phyloP scores from a whole-genome alignment of 2,113 vertebrate genomes.

The Aythya baeri region DNA sequence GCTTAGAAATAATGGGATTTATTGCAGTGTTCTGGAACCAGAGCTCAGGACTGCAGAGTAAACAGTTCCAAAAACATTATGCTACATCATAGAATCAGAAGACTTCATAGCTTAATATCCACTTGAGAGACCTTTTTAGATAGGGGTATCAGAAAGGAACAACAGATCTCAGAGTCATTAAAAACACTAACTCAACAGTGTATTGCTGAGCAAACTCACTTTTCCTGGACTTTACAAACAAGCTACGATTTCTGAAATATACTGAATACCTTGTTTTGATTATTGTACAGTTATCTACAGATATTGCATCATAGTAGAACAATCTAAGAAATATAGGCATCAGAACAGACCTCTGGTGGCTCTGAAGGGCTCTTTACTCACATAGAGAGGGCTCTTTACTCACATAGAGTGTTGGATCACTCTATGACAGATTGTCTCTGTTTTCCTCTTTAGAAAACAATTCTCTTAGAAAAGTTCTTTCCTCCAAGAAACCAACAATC shows the following conservation, averaged over 20 bases:
- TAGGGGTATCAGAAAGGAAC: background rate
- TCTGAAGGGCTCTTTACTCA: background rate
- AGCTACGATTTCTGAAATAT: background rate
- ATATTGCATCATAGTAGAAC: background rate
- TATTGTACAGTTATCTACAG: background rate
- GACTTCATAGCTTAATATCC: background rate
- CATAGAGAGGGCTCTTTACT: background rate
- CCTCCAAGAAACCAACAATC: background rate
- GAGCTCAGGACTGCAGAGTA: background rate
- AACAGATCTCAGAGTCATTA: background rate
- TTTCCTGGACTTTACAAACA: background rate
- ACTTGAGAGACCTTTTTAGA: background rate
- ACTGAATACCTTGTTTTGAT: background rate
- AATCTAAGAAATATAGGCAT: background rate
- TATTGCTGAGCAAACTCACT: background rate
- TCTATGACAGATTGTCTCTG: background rate
- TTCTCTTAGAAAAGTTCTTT: background rate
- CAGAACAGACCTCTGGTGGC: background rate
- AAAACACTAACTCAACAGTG: background rate
- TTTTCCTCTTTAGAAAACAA: background rate
- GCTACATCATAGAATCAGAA: background rate
- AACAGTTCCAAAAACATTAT: background rate
- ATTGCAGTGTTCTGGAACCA: background rate
- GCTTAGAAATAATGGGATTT: background rate
- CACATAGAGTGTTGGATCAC: background rate